Percentiles rank a stretch among this genome's conserved stretches.
phyloP scores from a whole-genome alignment of 2,113 vertebrate species.

The Colinus virginianus region DNA sequence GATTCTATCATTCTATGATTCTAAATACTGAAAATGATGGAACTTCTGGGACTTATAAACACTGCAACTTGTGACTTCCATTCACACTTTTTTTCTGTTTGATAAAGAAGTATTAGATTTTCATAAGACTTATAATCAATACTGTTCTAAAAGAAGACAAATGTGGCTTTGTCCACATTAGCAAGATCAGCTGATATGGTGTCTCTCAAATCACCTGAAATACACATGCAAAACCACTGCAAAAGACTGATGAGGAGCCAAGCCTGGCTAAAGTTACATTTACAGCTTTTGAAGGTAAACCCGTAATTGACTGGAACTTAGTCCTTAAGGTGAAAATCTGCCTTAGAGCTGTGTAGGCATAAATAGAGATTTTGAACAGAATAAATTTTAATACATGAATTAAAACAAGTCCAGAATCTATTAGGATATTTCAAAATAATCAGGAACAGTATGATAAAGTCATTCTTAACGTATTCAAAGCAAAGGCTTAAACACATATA shows the following conservation, averaged over 20 bases:
- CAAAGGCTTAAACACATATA: neutral
- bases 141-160: neutral
- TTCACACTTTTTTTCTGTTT: neutral
- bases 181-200: neutral
- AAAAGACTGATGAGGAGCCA: neutral
- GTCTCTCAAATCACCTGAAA: neutral
- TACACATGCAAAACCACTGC: neutral
- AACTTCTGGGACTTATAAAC: neutral
- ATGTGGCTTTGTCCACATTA: neutral
- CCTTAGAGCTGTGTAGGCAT: neutral
- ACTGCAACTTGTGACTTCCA: neutral
- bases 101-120: neutral
- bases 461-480: neutral
- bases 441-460: neutral
- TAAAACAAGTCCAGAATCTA: neutral
- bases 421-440: neutral
- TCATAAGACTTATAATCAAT: neutral
- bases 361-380: neutral
- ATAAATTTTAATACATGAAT: neutral
- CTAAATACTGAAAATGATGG: neutral
- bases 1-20: too few relatives aligned
- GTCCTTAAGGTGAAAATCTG: neutral
- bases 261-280: neutral
- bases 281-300: neutral
- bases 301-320: neutral